These are phyloP conservation scores for Cerastis rubricosa DNA, from an alignment of 2,888 invertebrate species.

Conservation along the genomic window DNA sequence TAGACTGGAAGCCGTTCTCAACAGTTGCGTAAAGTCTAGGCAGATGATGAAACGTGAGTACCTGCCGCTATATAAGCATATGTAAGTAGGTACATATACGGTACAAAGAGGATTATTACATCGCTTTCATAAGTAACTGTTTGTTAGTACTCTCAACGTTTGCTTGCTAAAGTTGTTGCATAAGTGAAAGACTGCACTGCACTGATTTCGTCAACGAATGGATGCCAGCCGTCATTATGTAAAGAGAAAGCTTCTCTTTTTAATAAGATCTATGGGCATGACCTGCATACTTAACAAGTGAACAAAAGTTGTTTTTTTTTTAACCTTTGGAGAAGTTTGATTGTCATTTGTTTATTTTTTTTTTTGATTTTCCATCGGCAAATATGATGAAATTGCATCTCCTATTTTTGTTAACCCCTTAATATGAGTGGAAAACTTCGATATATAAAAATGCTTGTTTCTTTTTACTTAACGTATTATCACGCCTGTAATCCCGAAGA, in stretches of 20 bases:
- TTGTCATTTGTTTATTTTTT: neutral
- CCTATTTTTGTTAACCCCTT: neutral
- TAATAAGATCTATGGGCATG: slow-evolving; percentile 75
- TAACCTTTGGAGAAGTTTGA: neutral
- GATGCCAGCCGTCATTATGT: slow-evolving; percentile 81
- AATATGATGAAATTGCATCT: neutral
- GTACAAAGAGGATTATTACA: slow-evolving; percentile 46
- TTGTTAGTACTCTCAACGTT: slow-evolving; percentile 71
- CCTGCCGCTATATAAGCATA: slow-evolving; percentile 1
- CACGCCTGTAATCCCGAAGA: neutral
- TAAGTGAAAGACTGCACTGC: slow-evolving; percentile 80
- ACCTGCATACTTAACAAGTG: slow-evolving; percentile 48
- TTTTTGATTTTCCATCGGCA: neutral
- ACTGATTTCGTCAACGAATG: slow-evolving; percentile 87
- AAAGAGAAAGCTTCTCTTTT: slow-evolving; percentile 85
- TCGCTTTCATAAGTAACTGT: slow-evolving; percentile 51
- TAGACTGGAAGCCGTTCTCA: neutral
- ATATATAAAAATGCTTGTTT: neutral
- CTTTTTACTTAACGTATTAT: neutral
- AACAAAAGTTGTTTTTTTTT: slow-evolving; percentile 17
- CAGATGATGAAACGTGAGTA: slow-evolving; percentile 5
- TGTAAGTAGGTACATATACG: slow-evolving; percentile 5
- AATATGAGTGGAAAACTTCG: neutral
- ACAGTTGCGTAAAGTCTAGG: neutral
- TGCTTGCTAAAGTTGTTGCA: slow-evolving; percentile 79